Base-by-base conservation (phyloP, 2,113 vertebrate species). In the Pelmatolapia mariae region DNA sequence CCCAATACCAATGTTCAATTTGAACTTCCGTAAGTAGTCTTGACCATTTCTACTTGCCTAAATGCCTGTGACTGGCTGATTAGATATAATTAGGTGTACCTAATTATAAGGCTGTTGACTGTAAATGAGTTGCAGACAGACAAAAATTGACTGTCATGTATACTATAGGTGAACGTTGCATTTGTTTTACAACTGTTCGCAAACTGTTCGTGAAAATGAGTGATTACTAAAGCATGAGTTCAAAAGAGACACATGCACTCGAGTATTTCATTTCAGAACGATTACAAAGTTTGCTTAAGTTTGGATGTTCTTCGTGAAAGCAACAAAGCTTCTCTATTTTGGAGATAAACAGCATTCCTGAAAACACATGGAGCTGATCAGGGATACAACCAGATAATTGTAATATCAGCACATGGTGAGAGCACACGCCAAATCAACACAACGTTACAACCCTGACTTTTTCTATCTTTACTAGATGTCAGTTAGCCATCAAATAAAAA, bases 281-380 rank as follows among this genome's bases (percentile, higher is more conserved):
- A 76, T 29, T 38, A 38, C 18, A 36, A 66, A n/a, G 19, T 66
- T 50, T 78, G 16, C 43, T 78, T 50, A 50, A 47, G 43, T 31
- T 50, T 50, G 43, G 16, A 50, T 50, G 10, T 50, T 78, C 24
- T 50, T 78, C 43, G 31, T 5, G 43, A 8, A 78, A 5, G 82
- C 52, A 57, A 80, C 83, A 61, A 87, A 80, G 29, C 52, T 36
- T 31, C 7, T 91, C 40, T 71, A 76, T 86, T 82, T 86, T 80
- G 78, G 52, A 76, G 18, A 81, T 43, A 29, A 26, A 24, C 31
- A 89, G 59, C 76, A 31, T 86, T 92, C 80, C 86, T 61, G 36
- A 43, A 88, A 66, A 94, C 93, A 94, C 84, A 90, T 93, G 94
- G 91, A 93, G 88, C 71, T 85, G 89, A 94, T 94, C 84, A 90